These are phyloP conservation scores for Penaeus japonicus DNA, from an alignment of 1,140 invertebrate genomes.

Conservation along the genomic window DNA sequence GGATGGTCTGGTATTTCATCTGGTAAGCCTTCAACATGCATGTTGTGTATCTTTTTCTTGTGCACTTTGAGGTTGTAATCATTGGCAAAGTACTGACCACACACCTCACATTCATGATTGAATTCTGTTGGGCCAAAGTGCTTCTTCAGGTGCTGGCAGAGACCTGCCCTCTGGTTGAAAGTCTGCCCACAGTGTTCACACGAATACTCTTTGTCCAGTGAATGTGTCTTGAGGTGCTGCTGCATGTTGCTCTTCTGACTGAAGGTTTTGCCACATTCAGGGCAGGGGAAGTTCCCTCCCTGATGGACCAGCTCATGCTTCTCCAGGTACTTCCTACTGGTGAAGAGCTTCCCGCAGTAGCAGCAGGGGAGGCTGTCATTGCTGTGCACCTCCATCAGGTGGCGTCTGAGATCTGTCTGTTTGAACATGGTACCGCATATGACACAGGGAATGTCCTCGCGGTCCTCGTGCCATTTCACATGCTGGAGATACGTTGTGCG, in stretches of 20 bases:
- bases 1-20: slow-evolving; percentile 43
- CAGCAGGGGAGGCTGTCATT: slow-evolving; percentile 58
- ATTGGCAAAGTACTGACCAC: slow-evolving; percentile 55
- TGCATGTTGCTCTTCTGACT: slow-evolving; percentile 91
- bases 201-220: slow-evolving; percentile 82
- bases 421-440: slow-evolving; percentile 59
- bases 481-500: slow-evolving; percentile 57
- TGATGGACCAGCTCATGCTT: slow-evolving; percentile 58
- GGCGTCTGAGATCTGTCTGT: slow-evolving; percentile 54
- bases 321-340: slow-evolving; percentile 56
- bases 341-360: slow-evolving; percentile 58
- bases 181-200: slow-evolving; percentile 82
- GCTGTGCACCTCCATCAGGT: slow-evolving; percentile 58
- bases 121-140: slow-evolving; percentile 57
- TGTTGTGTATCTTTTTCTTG: slow-evolving; percentile 58
- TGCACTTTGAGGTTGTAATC: slow-evolving; percentile 58
- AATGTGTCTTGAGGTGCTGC: slow-evolving; percentile 87
- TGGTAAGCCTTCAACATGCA: slow-evolving; percentile 50
- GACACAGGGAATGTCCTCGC: slow-evolving; percentile 59
- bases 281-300: slow-evolving; percentile 75
- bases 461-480: slow-evolving; percentile 58
- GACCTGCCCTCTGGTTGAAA: slow-evolving; percentile 55
- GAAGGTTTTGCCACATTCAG: slow-evolving; percentile 90
- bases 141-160: slow-evolving; percentile 59
- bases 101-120: slow-evolving; percentile 55